Conservation (phyloP, 1,140 invertebrate genomes). For the Brachystomella parvula region DNA sequence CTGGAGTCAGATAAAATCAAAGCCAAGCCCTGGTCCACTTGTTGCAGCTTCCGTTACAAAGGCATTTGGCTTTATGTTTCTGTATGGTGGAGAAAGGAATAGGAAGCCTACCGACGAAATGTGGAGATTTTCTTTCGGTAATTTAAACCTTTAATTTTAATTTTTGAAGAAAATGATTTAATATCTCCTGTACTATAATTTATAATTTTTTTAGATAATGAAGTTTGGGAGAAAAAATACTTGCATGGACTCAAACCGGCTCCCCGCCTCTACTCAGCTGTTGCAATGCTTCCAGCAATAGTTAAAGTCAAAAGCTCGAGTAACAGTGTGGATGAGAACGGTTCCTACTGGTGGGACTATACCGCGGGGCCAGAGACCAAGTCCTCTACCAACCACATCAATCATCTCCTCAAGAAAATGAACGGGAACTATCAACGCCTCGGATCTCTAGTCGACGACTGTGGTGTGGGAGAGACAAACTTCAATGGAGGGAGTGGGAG, state of each 20-base stretch:
- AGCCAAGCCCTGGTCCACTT: constrained; percentile 63
- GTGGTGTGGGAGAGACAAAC: neutral
- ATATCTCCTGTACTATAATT: neutral
- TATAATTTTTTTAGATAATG: constrained; percentile 50
- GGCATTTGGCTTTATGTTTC: constrained; percentile 67
- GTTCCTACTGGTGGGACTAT: constrained; percentile 40
- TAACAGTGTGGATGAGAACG: constrained; percentile 26
- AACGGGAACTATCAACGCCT: constrained; percentile 14
- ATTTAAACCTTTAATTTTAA: constrained; percentile 22
- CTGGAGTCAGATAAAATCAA: constrained; percentile 61
- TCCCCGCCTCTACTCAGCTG: constrained; percentile 54
- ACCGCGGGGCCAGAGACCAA: constrained; percentile 53
- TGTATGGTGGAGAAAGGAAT: constrained; percentile 69
- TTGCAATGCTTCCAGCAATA: constrained; percentile 38
- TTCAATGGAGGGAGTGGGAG: neutral
- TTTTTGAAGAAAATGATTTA: neutral
- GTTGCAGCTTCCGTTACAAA: constrained; percentile 73
- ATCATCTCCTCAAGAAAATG: constrained; percentile 14
- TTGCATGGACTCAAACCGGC: constrained; percentile 60
- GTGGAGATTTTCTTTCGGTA: constrained; percentile 58
- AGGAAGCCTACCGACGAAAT: constrained; percentile 67
- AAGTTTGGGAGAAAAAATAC: constrained; percentile 67
- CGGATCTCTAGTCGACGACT: neutral
- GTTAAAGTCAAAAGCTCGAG: constrained; percentile 15
- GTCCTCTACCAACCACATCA: constrained; percentile 38